A percentile compares a stretch with the other conserved stretches of the same genome.
Conservation (phyloP, 2,797 vertebrate genomes). For the Gymnodraco acuticeps region DNA sequence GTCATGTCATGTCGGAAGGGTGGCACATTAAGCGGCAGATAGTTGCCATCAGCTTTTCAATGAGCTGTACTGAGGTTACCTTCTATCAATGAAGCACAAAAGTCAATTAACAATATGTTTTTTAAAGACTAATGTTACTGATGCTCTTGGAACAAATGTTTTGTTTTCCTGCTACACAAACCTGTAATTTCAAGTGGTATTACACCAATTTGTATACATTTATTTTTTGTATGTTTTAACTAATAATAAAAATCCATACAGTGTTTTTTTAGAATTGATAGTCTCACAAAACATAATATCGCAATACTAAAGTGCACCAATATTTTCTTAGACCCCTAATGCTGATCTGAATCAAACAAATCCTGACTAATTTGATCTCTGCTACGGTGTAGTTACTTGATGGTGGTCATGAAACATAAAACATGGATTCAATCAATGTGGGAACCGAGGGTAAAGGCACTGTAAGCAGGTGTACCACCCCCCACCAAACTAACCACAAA, state of each 20-base stretch:
- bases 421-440: not conserved
- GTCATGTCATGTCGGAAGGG: slow-evolving; percentile 1
- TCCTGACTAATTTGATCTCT: not conserved
- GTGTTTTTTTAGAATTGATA: too few relatives aligned
- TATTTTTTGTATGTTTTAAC: too few relatives aligned
- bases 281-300: too few relatives aligned
- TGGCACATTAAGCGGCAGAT: not conserved
- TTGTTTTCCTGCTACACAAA: slow-evolving; percentile 1
- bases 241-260: too few relatives aligned
- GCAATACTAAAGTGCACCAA: too few relatives aligned
- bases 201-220: too few relatives aligned
- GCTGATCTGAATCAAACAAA: not conserved
- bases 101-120: not conserved
- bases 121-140: not conserved
- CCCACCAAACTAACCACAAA: not conserved
- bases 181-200: not conserved
- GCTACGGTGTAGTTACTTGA: not conserved
- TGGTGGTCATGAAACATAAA: not conserved
- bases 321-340: too few relatives aligned
- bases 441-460: not conserved
- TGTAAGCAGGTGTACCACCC: not conserved
- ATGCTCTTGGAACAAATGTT: not conserved
- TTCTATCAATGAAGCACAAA: too few relatives aligned
- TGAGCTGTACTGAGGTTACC: not conserved
- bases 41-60: not conserved